Base-by-base conservation (phyloP, 2,113 vertebrate genomes). In the Himantopus leucocephalus region DNA sequence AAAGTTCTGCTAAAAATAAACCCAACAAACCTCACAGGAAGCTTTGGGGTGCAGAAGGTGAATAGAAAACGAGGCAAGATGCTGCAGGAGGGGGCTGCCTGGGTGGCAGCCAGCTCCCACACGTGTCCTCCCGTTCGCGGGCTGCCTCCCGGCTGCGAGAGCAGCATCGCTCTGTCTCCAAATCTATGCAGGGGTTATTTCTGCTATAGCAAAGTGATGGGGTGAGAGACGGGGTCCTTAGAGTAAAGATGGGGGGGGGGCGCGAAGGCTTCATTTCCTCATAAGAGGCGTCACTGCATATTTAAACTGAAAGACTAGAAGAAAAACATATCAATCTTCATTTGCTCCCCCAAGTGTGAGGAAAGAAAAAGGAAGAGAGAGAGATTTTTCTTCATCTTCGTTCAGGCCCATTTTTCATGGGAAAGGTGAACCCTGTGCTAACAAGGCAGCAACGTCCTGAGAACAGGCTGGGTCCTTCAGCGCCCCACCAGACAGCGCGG, bases 241-340 rank as follows among this genome's bases (percentile, higher is more conserved):
- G 14, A 43, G 88, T 67, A 67, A 74, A 50, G 41, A 29, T 1
- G 18, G 35, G 15, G n/a, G 20, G 30, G 20, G 21, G 35, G 35
- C 35, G 41, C 48, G 74, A 89, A 77, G 37, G 3, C 29, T 84
- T 74, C 7, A 2, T 70, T 71, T 63, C 79, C 71, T 82, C 71
- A 1, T 12, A 75, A 71, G 52, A 63, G 74, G 30, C 37, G 8
- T 79, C 81, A 47, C 58, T 32, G 82, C 39, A 6, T 72, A 82
- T 90, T 93, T 63, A 64, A 82, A 48, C 82, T 67, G 82, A 63
- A 85, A 52, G 66, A 35, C 74, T 26, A 27, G 58, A 73, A 81
- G 85, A 32, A 96, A 97, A 94, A 83, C 92, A 72, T 18, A 88
- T 95, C 92, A 70, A 80, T 91, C 84, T 91, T 95, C 80, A 37